These are phyloP conservation scores for Zapornia atra DNA, from an alignment of 2,113 vertebrate genomes.

Conservation along the genomic window DNA sequence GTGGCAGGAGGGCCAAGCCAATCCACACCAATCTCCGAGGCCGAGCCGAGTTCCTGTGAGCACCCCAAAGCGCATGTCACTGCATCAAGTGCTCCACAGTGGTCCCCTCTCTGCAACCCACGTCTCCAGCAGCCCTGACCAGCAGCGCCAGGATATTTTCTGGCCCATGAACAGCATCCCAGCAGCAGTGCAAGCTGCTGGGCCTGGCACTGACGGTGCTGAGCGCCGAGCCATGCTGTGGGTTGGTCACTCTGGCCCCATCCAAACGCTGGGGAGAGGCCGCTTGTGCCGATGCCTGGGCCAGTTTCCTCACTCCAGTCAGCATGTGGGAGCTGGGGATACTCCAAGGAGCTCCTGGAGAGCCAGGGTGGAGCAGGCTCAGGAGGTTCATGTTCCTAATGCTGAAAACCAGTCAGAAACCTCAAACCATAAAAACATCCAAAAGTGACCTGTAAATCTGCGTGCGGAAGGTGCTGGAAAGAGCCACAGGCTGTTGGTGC, in stretches of 20 bases:
- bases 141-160: not conserved
- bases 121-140: rapidly evolving
- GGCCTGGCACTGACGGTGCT: not conserved
- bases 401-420: no score
- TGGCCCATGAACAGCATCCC: not conserved
- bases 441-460: not conserved
- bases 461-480: not conserved
- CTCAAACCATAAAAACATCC: not conserved
- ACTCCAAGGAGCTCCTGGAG: not conserved
- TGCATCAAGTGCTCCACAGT: rapidly evolving
- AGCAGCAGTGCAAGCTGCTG: rapidly evolving
- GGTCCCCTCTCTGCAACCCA: rapidly evolving
- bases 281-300: not conserved
- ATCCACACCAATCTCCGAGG: not conserved
- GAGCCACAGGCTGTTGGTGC: not conserved
- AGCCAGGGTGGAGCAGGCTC: not conserved
- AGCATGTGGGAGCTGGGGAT: not conserved
- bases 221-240: rapidly evolving
- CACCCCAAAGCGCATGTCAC: rapidly evolving
- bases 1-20: not conserved
- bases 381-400: not conserved
- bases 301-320: not conserved
- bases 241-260: not conserved
- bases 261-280: not conserved
- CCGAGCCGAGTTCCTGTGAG: not conserved